Conservation (phyloP, 2,113 vertebrate genomes). For the Gambusia holbrooki region DNA sequence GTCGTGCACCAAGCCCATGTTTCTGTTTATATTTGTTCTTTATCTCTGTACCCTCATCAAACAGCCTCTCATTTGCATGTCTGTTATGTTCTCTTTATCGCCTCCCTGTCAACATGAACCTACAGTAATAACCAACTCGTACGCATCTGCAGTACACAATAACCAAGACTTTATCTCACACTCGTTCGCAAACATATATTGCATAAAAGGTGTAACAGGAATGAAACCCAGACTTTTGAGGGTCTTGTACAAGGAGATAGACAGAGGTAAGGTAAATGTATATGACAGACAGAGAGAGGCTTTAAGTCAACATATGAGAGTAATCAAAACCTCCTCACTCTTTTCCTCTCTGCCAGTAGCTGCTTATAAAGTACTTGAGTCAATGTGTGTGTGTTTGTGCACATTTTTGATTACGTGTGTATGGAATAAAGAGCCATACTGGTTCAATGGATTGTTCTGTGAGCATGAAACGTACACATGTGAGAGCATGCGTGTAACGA, state of each 20-base stretch:
- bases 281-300: conserved; percentile 16
- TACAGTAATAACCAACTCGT: conserved; percentile 29
- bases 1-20: conserved; percentile 2
- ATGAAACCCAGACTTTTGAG: conserved; percentile 11
- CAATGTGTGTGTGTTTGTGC: not conserved
- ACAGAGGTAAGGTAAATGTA: conserved; percentile 16
- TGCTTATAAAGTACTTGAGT: conserved; percentile 10
- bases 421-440: not conserved
- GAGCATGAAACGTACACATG: not conserved
- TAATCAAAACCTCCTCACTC: conserved; percentile 12
- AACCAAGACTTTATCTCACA: not conserved
- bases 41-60: not conserved
- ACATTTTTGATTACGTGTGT: not conserved
- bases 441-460: not conserved
- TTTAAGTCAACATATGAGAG: conserved; percentile 10
- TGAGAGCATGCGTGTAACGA: conserved; percentile 3
- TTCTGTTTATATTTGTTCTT: not conserved
- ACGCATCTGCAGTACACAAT: conserved; percentile 14
- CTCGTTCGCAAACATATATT: not conserved
- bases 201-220: conserved; percentile 1
- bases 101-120: conserved; percentile 18
- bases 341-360: not conserved
- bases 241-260: conserved; percentile 30
- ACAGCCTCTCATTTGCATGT: conserved; percentile 12
- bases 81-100: conserved; percentile 9